These are phyloP conservation scores for Hemistola chrysoprasaria DNA, from an alignment of 2,888 invertebrate genomes.

Conservation along the genomic window DNA sequence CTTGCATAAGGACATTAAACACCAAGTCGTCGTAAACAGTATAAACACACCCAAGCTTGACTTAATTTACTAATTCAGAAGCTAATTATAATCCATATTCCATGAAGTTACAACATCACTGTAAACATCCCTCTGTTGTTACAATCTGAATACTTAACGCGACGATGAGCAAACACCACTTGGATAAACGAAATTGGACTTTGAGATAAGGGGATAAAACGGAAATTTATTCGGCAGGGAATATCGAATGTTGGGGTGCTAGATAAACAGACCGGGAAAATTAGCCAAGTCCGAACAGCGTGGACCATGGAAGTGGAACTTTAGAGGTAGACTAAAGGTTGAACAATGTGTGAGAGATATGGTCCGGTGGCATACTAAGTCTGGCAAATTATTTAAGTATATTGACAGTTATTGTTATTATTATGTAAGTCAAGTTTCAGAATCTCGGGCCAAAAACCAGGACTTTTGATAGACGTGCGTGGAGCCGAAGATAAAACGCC, in stretches of 20 bases:
- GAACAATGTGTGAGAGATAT: too few species aligned
- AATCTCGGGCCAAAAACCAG: too few species aligned
- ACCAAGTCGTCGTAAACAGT: too few species aligned
- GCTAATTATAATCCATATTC: constrained; percentile 25
- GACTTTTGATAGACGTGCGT: too few species aligned
- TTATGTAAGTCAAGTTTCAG: too few species aligned
- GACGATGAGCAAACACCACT: constrained; percentile 9
- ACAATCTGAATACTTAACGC: constrained; percentile 24
- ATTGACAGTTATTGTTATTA: too few species aligned
- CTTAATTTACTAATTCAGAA: constrained; percentile 1
- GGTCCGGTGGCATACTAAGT: too few species aligned
- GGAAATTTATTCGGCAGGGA: neutral
- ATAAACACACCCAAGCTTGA: neutral
- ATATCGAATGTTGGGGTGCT: constrained; percentile 13
- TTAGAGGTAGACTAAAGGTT: constrained; percentile 1
- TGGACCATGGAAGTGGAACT: constrained; percentile 1
- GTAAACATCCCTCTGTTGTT: constrained; percentile 21
- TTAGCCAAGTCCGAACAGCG: constrained; percentile 23
- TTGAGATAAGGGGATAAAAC: constrained; percentile 1
- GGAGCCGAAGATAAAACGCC: too few species aligned
- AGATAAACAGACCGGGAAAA: constrained; percentile 27
- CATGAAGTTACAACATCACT: constrained; percentile 23
- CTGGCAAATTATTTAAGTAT: too few species aligned
- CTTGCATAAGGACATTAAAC: too few species aligned
- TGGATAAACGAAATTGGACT: constrained; percentile 5